A percentile compares a stretch with the other conserved stretches of the same genome.
Conservation (phyloP, 2,888 invertebrate genomes). For the Hofmannophila pseudospretella region DNA sequence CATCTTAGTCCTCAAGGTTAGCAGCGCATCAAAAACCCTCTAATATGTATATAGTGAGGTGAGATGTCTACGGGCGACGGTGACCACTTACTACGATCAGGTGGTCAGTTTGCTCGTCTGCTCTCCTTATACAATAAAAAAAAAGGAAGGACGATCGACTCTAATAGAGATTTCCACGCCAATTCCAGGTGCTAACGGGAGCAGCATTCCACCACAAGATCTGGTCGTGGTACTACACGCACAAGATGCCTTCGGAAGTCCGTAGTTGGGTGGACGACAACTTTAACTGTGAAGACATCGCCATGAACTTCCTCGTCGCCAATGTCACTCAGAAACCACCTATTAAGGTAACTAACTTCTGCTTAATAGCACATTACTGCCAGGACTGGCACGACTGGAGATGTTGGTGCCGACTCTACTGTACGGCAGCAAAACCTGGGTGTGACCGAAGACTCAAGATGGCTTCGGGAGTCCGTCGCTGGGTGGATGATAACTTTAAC, state of each 20-base stretch:
- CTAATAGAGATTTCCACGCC: too few relatives aligned
- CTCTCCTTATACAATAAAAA: too few relatives aligned
- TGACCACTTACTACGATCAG: too few relatives aligned
- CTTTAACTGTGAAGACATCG: constrained; percentile 99
- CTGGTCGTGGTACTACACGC: constrained; percentile 96
- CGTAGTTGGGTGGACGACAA: constrained; percentile 94
- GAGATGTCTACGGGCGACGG: too few relatives aligned
- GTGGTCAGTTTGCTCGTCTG: too few relatives aligned
- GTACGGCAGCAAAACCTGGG: constrained; percentile 86
- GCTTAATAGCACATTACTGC: too few relatives aligned
- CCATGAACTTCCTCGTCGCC: constrained; percentile 97
- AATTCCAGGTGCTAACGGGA: constrained; percentile 86
- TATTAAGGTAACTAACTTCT: constrained; percentile 88
- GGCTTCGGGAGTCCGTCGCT: constrained; percentile 89
- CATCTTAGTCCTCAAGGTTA: too few relatives aligned
- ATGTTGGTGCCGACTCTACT: too few relatives aligned
- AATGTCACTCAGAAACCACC: constrained; percentile 96
- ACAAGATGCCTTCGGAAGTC: constrained; percentile 90
- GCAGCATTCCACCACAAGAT: constrained; percentile 98
- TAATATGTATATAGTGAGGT: too few relatives aligned
- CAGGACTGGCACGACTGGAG: too few relatives aligned
- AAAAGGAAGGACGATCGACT: too few relatives aligned
- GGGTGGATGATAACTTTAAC: constrained; percentile 98
- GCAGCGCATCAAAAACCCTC: too few relatives aligned
- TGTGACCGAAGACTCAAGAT: constrained; percentile 94